These are phyloP conservation scores for Shargacucullia verbasci DNA, from an alignment of 2,888 invertebrate genomes.

Conservation along the genomic window DNA sequence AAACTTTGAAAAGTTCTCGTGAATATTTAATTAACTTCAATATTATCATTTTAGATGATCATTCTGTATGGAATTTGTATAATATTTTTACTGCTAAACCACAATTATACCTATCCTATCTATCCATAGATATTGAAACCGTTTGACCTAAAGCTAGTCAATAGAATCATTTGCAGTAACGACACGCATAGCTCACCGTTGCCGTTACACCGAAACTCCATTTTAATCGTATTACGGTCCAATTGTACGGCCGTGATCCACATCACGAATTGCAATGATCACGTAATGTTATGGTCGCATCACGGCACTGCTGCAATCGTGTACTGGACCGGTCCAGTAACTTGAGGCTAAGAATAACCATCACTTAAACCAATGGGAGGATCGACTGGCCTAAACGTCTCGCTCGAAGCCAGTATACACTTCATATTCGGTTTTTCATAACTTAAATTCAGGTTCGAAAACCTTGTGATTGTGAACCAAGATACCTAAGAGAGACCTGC, in stretches of 20 bases:
- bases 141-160: constrained; percentile 43
- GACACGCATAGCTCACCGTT: constrained; percentile 46
- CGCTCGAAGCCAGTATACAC: constrained; percentile 18
- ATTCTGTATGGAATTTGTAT: no score
- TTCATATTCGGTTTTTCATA: constrained; percentile 21
- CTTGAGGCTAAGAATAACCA: constrained; percentile 40
- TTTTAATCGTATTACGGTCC: constrained; percentile 58
- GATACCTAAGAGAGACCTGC: constrained; percentile 2
- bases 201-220: constrained; percentile 47
- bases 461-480: constrained; percentile 11
- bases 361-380: constrained; percentile 39
- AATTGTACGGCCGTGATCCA: constrained; percentile 41
- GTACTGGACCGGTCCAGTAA: constrained; percentile 38
- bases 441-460: constrained; percentile 11
- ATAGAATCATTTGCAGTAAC: constrained; percentile 60
- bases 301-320: constrained; percentile 37
- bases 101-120: no score
- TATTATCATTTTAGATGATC: no score
- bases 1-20: no score
- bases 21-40: no score
- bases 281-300: constrained; percentile 47
- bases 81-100: not conserved
- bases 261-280: constrained; percentile 53
- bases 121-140: constrained; percentile 36
- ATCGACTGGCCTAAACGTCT: constrained; percentile 32